Conservation (phyloP, 2,888 invertebrate species). For the Notodonta ziczac region DNA sequence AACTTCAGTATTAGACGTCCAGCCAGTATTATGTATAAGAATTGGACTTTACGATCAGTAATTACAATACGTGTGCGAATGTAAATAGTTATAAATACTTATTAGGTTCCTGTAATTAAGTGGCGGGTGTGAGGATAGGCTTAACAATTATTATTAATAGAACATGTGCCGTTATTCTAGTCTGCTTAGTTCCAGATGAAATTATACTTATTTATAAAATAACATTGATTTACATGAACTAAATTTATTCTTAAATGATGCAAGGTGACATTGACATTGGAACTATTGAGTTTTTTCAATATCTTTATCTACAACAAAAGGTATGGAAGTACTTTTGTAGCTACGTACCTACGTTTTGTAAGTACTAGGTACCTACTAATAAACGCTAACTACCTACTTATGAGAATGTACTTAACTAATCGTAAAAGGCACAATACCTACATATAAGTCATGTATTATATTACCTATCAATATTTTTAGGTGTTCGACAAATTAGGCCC, state of each 20-base stretch:
- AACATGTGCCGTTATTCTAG: constrained; percentile 50
- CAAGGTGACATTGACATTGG: no score
- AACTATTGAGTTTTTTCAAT: no score
- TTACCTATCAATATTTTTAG: neutral
- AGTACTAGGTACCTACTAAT: no score
- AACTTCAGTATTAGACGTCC: constrained; percentile 32
- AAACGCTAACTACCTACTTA: neutral
- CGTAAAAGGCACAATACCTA: neutral
- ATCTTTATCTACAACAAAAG: no score
- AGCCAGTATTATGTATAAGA: constrained; percentile 27
- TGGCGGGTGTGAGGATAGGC: constrained; percentile 23
- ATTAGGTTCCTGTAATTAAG: constrained; percentile 28
- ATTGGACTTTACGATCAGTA: constrained; percentile 23
- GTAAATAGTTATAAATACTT: constrained; percentile 38
- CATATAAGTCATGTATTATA: neutral
- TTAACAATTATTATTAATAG: constrained; percentile 20
- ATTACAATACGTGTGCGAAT: constrained; percentile 30
- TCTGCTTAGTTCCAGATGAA: constrained; percentile 35
- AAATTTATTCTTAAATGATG: neutral
- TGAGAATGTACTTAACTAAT: neutral
- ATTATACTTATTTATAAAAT: constrained; percentile 17
- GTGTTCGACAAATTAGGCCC: neutral
- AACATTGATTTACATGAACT: constrained; percentile 8
- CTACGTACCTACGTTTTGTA: no score
- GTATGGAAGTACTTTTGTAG: no score